Evolutionary conservation across 2,888 invertebrate genomes (phyloP), one percentile per base, ranked within the genome.

Genomic region (Cantharis rufa): DNA sequence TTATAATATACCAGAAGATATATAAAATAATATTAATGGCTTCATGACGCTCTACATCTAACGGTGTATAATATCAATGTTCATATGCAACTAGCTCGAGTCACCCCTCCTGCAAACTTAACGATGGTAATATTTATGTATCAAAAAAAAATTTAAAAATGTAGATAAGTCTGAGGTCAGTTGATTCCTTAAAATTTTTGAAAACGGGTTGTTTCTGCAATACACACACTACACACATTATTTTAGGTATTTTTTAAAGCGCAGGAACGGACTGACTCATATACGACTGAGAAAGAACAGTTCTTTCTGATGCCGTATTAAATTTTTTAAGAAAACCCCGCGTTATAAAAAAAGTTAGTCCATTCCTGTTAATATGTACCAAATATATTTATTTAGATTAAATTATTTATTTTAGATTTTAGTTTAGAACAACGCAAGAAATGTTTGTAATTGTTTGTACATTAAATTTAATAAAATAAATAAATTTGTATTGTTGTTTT

Each of bases 401-500:
- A 27, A 64, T 70, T 74, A 74, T 64, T 70, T 70, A 70, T 63
- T 24, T 28, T 24, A 69, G 64, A 63, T 62, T 73, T 18, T 64
- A 27, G 27, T 32, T 15, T 69, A 69, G 27, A 32, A 69, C 24
- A 69, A 32, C 15, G 15, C 16, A 24, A 32, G 13, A 69, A 69
- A 13, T 28, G 28, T 69, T 62, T 71, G 71, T 71, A 71, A 71
- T 61, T 24, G 15, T 75, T 32, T 75, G 68, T 75, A 75, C 69
- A 75, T 71, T 62, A 71, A 75, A 61, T 18, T 75, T 71, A 61
- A 71, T 63, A 68, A 66, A 66, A 69, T 10, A 61, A 75, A 75
- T 75, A 69, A 75, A 75, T 16, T 69, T 71, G 15, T 74, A 21
- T 71, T 63, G 64, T 71, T 71, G 70, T 75, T 75, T 75, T 75